These are phyloP conservation scores for Thalassophryne amazonica DNA, from an alignment of 2,797 vertebrate species.

Conservation along the genomic window DNA sequence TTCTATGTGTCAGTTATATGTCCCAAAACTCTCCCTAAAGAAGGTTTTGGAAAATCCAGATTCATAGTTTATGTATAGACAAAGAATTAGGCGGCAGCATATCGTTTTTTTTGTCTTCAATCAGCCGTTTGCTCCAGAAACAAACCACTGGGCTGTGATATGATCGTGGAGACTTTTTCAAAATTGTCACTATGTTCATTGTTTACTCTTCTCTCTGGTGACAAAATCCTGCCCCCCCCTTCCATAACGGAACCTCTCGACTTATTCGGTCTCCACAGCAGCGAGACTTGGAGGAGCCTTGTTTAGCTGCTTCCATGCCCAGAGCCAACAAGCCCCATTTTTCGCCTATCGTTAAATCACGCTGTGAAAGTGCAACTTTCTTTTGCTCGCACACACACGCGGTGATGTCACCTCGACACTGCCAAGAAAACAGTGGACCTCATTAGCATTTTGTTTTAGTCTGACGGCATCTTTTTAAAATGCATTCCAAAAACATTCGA, in stretches of 20 bases:
- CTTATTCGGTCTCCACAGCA: slow-evolving; percentile 34
- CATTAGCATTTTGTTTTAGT: slow-evolving; percentile 49
- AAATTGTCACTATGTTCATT: too few species aligned
- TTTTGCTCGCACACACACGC: slow-evolving; percentile 68
- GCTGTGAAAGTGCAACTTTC: slow-evolving; percentile 76
- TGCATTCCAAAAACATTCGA: slow-evolving; percentile 27
- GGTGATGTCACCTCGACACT: slow-evolving; percentile 58
- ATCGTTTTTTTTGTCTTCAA: too few species aligned
- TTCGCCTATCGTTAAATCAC: slow-evolving; percentile 22
- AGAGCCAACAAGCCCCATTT: slow-evolving; percentile 41
- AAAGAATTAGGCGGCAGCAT: too few species aligned
- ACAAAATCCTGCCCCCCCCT: slow-evolving; percentile 29
- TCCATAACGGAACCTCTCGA: slow-evolving; percentile 20
- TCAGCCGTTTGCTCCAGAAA: too few species aligned
- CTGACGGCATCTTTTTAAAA: slow-evolving; percentile 52
- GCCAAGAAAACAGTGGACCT: slow-evolving; percentile 37
- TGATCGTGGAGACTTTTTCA: too few species aligned
- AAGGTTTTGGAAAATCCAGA: too few species aligned
- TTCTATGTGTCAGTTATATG: too few species aligned
- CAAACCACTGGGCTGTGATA: too few species aligned
- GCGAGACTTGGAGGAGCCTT: slow-evolving; percentile 65
- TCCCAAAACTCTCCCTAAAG: too few species aligned
- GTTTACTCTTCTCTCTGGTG: slow-evolving; percentile 11
- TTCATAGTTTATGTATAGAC: too few species aligned
- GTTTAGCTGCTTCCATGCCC: slow-evolving; percentile 37